phyloP scores from a whole-genome alignment of 30 jellyfish, hydroid and myxozoan species.

The Clytia hemisphaerica region DNA sequence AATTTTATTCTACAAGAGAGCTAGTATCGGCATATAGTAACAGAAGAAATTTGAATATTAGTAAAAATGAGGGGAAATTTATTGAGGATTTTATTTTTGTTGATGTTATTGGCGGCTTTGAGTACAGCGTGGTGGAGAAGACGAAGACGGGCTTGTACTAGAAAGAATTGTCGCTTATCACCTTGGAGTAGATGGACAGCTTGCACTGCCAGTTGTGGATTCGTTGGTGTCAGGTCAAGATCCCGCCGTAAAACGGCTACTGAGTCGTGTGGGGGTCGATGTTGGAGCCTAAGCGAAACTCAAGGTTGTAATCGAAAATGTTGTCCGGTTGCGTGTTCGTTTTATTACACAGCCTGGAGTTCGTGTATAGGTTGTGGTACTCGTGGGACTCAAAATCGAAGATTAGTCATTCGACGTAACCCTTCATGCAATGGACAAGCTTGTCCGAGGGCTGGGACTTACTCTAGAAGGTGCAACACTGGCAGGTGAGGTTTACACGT shows the following conservation, averaged over 20 bases:
- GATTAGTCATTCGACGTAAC: conserved; percentile 32
- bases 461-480: conserved; percentile 41
- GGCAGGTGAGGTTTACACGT: conserved; percentile 29
- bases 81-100: neutral
- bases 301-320: conserved; percentile 54
- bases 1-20: too few relatives aligned
- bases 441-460: conserved; percentile 37
- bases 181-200: conserved; percentile 8
- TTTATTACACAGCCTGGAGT: conserved; percentile 60
- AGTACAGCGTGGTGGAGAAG: neutral
- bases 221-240: neutral
- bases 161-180: neutral
- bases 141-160: conserved; percentile 8
- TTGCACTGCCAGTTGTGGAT: neutral
- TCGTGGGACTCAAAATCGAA: conserved; percentile 44
- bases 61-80: neutral
- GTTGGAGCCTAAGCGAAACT: neutral
- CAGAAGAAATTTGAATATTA: too few relatives aligned
- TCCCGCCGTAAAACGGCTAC: conserved; percentile 4
- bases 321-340: conserved; percentile 55
- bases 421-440: conserved; percentile 62
- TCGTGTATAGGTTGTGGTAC: conserved; percentile 76
- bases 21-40: too few relatives aligned
- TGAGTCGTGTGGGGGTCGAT: conserved; percentile 15
- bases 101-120: neutral